phyloP scores from a whole-genome alignment of 2,113 vertebrate genomes.

The Eleginops maclovinus region DNA sequence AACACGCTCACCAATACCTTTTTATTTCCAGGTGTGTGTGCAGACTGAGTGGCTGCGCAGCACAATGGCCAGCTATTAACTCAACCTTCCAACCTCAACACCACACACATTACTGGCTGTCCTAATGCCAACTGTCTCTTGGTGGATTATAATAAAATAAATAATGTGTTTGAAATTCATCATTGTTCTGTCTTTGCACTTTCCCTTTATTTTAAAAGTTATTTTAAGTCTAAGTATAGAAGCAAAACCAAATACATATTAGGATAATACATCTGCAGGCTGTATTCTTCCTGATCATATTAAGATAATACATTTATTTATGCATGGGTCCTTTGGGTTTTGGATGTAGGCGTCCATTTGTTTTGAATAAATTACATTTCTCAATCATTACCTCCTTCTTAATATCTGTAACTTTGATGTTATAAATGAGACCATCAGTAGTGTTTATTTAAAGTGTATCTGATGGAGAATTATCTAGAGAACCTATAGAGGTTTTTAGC shows the following conservation, averaged over 20 bases:
- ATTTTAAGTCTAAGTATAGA: too few species aligned
- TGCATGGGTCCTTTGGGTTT: too few species aligned
- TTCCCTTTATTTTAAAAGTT: background rate
- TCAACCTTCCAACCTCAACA: background rate
- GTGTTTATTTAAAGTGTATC: too few species aligned
- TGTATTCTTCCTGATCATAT: too few species aligned
- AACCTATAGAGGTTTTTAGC: background rate
- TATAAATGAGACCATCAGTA: too few species aligned
- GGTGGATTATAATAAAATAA: background rate
- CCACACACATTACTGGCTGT: background rate
- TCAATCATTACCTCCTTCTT: too few species aligned
- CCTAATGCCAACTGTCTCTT: background rate
- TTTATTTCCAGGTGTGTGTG: slow-evolving; percentile 58
- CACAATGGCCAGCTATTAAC: slow-evolving; percentile 60
- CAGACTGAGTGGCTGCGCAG: slow-evolving; percentile 59
- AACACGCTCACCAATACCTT: background rate
- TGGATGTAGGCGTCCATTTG: too few species aligned
- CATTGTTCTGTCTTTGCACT: background rate
- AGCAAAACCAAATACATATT: too few species aligned
- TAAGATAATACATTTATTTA: too few species aligned
- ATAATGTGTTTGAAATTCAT: background rate
- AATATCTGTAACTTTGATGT: too few species aligned
- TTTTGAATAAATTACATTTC: too few species aligned
- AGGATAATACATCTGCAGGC: too few species aligned
- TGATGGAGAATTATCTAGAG: background rate